These are phyloP conservation scores for Oscheius sp. DNA, from an alignment of 1,140 invertebrate genomes.

Conservation along the genomic window DNA sequence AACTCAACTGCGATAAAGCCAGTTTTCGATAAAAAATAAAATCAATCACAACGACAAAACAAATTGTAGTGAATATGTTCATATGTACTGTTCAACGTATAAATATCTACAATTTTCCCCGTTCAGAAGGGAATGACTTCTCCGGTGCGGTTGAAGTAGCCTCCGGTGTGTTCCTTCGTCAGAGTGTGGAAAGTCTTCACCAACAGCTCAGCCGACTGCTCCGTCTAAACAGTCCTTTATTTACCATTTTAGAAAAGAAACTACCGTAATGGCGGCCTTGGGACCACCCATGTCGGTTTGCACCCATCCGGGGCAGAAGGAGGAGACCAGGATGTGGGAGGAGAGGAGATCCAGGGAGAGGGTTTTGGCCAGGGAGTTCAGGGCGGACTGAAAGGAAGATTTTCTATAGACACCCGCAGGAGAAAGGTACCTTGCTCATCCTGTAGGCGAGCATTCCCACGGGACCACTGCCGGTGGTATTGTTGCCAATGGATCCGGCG, in stretches of 20 bases:
- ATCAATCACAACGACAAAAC: too few relatives aligned
- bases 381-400: constrained; percentile 10
- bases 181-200: constrained; percentile 7
- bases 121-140: not conserved
- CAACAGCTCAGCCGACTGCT: constrained; percentile 1
- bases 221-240: not conserved
- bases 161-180: constrained; percentile 6
- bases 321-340: constrained; percentile 7
- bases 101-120: too few relatives aligned
- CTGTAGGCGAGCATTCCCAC: constrained; percentile 22
- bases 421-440: constrained; percentile 26
- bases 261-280: constrained; percentile 24
- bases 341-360: constrained; percentile 6
- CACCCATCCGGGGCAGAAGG: constrained; percentile 30
- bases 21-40: too few relatives aligned
- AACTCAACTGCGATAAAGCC: too few relatives aligned
- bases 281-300: constrained; percentile 35
- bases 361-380: constrained; percentile 15
- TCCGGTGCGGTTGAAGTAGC: not conserved
- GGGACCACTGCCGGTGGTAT: constrained; percentile 18
- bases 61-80: too few relatives aligned
- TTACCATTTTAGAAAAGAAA: too few relatives aligned
- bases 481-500: constrained; percentile 29
- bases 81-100: too few relatives aligned
- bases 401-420: not conserved